Base-by-base conservation (phyloP, 2,888 invertebrate species). In the Synanthedon formicaeformis region DNA sequence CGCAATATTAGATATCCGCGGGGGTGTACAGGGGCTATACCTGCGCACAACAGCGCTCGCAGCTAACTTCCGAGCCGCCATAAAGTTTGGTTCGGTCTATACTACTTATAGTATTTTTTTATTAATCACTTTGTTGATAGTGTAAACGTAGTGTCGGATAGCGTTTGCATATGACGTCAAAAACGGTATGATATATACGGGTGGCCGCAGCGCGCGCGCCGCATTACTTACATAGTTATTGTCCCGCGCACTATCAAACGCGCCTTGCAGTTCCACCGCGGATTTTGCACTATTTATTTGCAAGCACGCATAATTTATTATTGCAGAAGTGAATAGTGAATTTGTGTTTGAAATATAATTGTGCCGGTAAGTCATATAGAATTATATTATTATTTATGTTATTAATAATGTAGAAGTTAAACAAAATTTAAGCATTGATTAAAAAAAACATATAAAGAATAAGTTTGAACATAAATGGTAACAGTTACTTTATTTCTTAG, bases 131-230 rank as follows among this genome's bases (percentile, higher is more conserved):
- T 59, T 56, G 61, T 66, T 67, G 71, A 63, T 73, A 45, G 56
- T 57, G 60, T 54, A 60, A 41, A 45, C 5, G 58, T 56, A 8
- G 34, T 34, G 2, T 34, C 34, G 34, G 8, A 34, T 34, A 8
- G 57, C 60, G 65, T 53, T 41, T 34, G 52, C 27, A 49, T 5
- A 65, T 84, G 86, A 85, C 86, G 85, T 84, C 78, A 75, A 63
- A 57, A 55, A 54, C 61, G 59, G 58, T 56, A 66, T 66, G 74
- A 80, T 85, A 85, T 81, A 85, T 85, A 85, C 75, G 59, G 59
- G 64, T 53, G 71, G 56, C 61, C 56, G 58, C 61, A 64, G 72
- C 85, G 84, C 83, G 86, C 81, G 81, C 49, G 49, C 49, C 69
- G 70, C 77, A 81, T 77, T 81, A 73, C 67, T 58, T 34, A n/a